A percentile compares a stretch with the other conserved stretches of the same genome.
These are phyloP conservation scores for Drosophila novamexicana DNA, from an alignment of 1,140 invertebrate genomes.

Conservation along the genomic window DNA sequence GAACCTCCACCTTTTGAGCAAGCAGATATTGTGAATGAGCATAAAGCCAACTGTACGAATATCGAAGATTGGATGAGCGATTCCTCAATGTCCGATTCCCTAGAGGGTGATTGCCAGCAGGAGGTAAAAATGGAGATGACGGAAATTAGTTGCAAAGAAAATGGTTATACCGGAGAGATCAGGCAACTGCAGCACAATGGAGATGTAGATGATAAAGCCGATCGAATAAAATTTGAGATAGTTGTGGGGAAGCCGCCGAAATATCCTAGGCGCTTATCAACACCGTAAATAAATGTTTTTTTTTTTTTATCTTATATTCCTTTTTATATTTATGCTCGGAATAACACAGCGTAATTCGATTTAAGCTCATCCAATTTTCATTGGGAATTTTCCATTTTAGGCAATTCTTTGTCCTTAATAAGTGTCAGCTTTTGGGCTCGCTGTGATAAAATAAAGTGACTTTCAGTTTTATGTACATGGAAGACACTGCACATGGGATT, in stretches of 20 bases:
- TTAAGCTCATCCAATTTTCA: slow-evolving; percentile 50
- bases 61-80: background rate
- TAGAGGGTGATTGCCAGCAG: background rate
- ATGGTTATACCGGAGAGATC: background rate
- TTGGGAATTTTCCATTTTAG: slow-evolving; percentile 37
- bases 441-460: slow-evolving; percentile 74
- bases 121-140: background rate
- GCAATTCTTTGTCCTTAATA: slow-evolving; percentile 24
- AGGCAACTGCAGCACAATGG: background rate
- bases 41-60: too few relatives aligned
- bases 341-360: slow-evolving; percentile 16
- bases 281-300: background rate
- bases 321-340: slow-evolving; percentile 15
- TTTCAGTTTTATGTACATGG: slow-evolving; percentile 55
- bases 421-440: slow-evolving; percentile 51
- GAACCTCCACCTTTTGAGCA: background rate
- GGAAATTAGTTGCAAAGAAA: background rate
- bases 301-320: background rate
- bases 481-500: slow-evolving; percentile 63
- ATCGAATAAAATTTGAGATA: background rate
- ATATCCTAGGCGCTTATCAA: background rate
- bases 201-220: background rate
- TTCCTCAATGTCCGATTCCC: background rate
- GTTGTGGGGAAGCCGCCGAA: background rate
- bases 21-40: too few relatives aligned